Evolutionary conservation across 2,797 vertebrate genomes (phyloP).

Genomic region (Poecilia picta): DNA sequence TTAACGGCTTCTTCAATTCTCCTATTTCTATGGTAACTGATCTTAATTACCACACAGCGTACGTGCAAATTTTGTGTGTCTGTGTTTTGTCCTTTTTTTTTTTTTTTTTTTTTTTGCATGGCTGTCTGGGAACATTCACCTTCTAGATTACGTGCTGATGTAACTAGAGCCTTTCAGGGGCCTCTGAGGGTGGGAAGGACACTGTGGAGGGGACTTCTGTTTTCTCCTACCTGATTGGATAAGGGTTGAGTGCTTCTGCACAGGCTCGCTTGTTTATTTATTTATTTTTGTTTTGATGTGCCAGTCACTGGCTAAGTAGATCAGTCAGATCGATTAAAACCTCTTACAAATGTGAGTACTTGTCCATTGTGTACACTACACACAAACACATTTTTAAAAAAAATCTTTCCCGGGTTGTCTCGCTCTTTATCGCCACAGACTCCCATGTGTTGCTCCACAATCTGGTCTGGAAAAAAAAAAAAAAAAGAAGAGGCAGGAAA

Average conservation of each 20-base stretch:
- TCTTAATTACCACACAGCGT: constrained; percentile 65
- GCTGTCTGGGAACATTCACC: constrained; percentile 69
- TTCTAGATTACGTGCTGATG: constrained; percentile 69
- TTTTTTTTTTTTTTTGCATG: constrained; percentile 36
- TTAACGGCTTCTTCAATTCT: constrained; percentile 62
- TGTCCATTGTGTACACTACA: constrained; percentile 57
- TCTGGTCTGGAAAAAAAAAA: constrained; percentile 50
- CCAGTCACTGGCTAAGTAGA: constrained; percentile 69
- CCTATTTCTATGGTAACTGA: constrained; percentile 75
- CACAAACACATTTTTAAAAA: constrained; percentile 53
- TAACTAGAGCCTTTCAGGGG: constrained; percentile 68
- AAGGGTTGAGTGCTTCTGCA: constrained; percentile 50
- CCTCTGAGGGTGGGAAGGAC: constrained; percentile 55
- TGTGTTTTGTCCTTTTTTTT: constrained; percentile 19
- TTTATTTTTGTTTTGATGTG: constrained; percentile 65
- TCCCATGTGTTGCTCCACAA: constrained; percentile 44
- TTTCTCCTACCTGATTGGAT: constrained; percentile 69
- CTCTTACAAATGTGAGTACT: constrained; percentile 70
- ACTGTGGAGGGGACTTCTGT: constrained; percentile 44
- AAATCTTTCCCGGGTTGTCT: constrained; percentile 16
- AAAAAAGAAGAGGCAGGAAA: constrained; percentile 78
- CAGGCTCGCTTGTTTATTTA: constrained; percentile 49
- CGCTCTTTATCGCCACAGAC: constrained; percentile 22
- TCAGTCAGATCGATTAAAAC: constrained; percentile 70
- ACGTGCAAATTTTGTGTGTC: constrained; percentile 30